Evolutionary conservation across 2,888 invertebrate genomes (phyloP).

Genomic region (Drosophila niveifrons): DNA sequence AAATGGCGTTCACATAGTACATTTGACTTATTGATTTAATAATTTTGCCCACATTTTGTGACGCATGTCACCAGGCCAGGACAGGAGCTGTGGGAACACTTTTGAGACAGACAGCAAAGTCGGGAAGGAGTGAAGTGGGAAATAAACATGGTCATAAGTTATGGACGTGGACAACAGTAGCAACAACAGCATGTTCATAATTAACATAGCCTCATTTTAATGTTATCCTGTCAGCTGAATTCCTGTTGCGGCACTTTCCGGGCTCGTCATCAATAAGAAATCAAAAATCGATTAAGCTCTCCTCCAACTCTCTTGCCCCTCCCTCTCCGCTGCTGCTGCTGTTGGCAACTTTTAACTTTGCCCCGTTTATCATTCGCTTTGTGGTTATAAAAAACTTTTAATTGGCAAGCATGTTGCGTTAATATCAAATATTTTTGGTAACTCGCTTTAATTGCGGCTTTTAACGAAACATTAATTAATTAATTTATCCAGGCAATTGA

Average conservation of each 20-base stretch:
- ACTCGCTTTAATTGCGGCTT: conserved; percentile 45
- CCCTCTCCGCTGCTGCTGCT: background rate
- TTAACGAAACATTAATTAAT: conserved; percentile 46
- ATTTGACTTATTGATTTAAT: conserved; percentile 49
- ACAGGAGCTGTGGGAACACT: conserved; percentile 5
- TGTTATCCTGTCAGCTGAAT: conserved; percentile 47
- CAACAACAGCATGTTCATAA: conserved; percentile 28
- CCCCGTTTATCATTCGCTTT: conserved; percentile 13
- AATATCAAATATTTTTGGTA: conserved; percentile 45
- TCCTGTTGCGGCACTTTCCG: conserved; percentile 31
- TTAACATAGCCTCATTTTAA: conserved; percentile 44
- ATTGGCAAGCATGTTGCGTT: conserved; percentile 55
- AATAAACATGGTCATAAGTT: conserved; percentile 33
- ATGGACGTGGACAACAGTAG: conserved; percentile 17
- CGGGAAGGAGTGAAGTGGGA: background rate
- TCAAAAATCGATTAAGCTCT: conserved; percentile 75
- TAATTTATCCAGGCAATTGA: conserved; percentile 52
- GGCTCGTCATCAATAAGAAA: conserved; percentile 69
- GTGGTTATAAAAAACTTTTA: conserved; percentile 48
- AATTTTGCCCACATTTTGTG: conserved; percentile 21
- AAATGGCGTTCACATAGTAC: conserved; percentile 9
- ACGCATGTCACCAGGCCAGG: background rate
- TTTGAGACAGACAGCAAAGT: background rate
- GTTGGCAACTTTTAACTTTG: conserved; percentile 15
- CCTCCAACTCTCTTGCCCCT: background rate